Percentiles rank a stretch among this genome's conserved stretches.
Evolutionary conservation across 2,888 invertebrate genomes (phyloP).

Genomic region (Globia sparganii): DNA sequence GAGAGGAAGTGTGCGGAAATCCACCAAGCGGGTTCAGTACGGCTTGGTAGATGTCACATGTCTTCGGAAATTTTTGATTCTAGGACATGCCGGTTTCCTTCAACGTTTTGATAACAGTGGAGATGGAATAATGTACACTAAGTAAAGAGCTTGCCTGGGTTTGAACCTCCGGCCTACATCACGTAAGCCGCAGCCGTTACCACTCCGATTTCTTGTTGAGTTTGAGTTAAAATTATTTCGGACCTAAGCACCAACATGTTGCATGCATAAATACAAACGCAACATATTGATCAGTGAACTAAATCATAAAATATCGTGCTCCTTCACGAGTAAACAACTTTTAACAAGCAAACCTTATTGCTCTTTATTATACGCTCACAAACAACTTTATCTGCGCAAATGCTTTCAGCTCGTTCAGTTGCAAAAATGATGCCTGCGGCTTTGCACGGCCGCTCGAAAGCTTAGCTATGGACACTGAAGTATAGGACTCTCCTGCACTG

Average conservation of each 20-base stretch:
- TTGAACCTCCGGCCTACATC: no score
- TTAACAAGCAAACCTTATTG: slow-evolving; percentile 47
- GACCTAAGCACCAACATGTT: background rate
- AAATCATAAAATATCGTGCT: slow-evolving; percentile 3
- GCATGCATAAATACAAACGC: background rate
- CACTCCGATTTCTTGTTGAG: slow-evolving; percentile 1
- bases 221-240: background rate
- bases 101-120: no score
- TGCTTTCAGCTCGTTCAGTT: slow-evolving; percentile 56
- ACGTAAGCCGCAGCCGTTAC: no score
- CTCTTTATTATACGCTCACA: slow-evolving; percentile 32
- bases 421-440: slow-evolving; percentile 52
- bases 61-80: no score
- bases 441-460: slow-evolving; percentile 28
- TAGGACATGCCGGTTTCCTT: no score
- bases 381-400: slow-evolving; percentile 55
- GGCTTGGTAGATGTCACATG: no score
- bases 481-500: slow-evolving; percentile 61
- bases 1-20: no score
- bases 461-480: slow-evolving; percentile 39
- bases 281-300: background rate
- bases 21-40: no score
- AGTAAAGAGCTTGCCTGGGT: no score
- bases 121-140: no score
- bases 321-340: slow-evolving; percentile 16